phyloP scores from a whole-genome alignment of 2,888 invertebrate species.

The Polymixis lichenea region DNA sequence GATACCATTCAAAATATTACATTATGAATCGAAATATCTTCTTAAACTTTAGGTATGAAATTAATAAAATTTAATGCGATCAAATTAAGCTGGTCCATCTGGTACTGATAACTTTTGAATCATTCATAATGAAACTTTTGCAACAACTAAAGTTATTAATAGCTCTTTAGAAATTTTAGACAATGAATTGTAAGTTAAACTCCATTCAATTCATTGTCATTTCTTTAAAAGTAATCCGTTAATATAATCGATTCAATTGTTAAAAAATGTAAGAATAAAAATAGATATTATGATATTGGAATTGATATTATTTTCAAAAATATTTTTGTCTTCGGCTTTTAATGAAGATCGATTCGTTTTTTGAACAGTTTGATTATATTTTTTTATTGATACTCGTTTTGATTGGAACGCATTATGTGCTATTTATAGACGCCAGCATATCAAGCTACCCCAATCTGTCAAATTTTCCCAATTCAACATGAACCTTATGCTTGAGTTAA shows the following conservation, averaged over 20 bases:
- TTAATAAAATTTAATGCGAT: constrained; percentile 26
- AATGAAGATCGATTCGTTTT: background rate
- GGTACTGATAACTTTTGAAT: constrained; percentile 51
- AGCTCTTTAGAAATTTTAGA: constrained; percentile 35
- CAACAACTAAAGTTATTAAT: constrained; percentile 50
- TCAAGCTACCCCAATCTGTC: no score
- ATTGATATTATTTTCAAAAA: no score
- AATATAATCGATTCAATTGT: constrained; percentile 17
- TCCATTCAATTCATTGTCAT: constrained; percentile 23
- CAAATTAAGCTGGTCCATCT: constrained; percentile 47
- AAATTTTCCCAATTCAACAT: no score
- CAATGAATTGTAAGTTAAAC: constrained; percentile 29
- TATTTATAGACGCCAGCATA: no score
- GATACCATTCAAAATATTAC: constrained; percentile 4
- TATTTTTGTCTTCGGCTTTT: background rate
- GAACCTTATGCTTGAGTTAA: no score
- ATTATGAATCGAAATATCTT: constrained; percentile 8
- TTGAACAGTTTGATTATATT: background rate
- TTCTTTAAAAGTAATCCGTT: constrained; percentile 1
- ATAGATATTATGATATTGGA: no score
- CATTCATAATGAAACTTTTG: constrained; percentile 57
- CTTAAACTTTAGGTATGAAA: constrained; percentile 8
- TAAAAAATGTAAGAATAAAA: background rate
- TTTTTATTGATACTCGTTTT: background rate
- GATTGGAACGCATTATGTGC: background rate